Conservation (phyloP, 2,113 vertebrate species). For the Aepyceros melampus region DNA sequence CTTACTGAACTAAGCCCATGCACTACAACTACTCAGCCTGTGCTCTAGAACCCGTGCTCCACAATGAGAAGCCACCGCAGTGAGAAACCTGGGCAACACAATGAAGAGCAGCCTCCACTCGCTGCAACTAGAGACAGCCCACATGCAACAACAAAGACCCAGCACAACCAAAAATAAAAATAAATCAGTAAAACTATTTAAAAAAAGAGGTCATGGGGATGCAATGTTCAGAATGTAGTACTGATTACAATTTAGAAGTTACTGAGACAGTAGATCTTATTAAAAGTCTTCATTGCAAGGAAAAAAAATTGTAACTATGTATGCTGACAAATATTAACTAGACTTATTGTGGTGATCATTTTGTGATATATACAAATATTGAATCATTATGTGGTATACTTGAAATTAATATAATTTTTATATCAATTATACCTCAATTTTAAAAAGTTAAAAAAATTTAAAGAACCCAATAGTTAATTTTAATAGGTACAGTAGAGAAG, state of each 20-base stretch:
- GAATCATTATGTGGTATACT: not conserved
- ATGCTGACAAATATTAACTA: not conserved
- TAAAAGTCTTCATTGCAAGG: not conserved
- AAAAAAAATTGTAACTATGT: not conserved
- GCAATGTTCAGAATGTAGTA: not conserved
- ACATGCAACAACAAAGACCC: not conserved
- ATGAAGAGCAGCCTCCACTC: not conserved
- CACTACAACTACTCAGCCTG: not conserved
- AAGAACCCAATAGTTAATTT: not conserved
- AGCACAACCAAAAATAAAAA: not conserved
- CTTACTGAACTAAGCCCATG: not conserved
- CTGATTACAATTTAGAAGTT: not conserved
- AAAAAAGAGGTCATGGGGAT: not conserved
- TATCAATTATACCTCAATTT: not conserved
- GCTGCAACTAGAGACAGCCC: not conserved
- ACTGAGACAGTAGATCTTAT: not conserved
- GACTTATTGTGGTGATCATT: not conserved
- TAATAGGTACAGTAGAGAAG: not conserved
- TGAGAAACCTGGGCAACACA: not conserved
- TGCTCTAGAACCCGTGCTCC: not conserved
- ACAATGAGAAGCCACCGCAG: not conserved
- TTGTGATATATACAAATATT: not conserved
- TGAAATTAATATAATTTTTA: not conserved
- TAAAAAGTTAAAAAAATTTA: not conserved
- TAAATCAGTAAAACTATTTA: not conserved